phyloP scores from a whole-genome alignment of 1,140 invertebrate genomes.

The Diploscapter pachys region DNA sequence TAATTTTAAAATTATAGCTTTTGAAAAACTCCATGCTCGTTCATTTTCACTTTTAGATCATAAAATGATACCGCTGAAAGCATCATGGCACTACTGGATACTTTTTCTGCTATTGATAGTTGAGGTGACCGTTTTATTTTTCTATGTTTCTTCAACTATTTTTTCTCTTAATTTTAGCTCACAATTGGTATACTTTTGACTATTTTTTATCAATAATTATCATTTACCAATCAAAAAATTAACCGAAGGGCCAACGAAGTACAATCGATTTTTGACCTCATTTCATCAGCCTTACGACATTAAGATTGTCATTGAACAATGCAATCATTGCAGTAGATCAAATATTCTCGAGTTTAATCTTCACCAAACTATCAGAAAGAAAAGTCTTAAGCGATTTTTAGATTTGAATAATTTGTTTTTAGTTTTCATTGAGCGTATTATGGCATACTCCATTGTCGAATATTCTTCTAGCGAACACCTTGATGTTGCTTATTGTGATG shows the following conservation, averaged over 20 bases:
- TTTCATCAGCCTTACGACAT: too few relatives aligned
- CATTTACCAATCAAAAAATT: not conserved
- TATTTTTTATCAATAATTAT: not conserved
- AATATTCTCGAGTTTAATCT: too few relatives aligned
- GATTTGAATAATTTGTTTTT: not conserved
- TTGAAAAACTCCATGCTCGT: not conserved
- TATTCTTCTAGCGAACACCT: constrained; percentile 11
- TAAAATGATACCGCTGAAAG: constrained; percentile 3
- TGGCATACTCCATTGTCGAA: constrained; percentile 1
- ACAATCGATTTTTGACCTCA: too few relatives aligned
- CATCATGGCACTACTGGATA: constrained; percentile 18
- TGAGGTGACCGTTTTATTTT: not conserved
- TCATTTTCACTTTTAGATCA: constrained; percentile 1
- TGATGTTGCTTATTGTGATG: constrained; percentile 7
- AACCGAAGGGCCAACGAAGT: too few relatives aligned
- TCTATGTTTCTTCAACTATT: not conserved
- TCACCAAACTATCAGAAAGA: too few relatives aligned
- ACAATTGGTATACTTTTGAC: not conserved
- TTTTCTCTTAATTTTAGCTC: not conserved
- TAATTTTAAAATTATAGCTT: not conserved
- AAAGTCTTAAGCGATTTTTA: not conserved
- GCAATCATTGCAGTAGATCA: too few relatives aligned
- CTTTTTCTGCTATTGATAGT: not conserved
- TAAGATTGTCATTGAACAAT: too few relatives aligned
- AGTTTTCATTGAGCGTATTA: too few relatives aligned